Evolutionary conservation across 2,113 vertebrate species (phyloP), one percentile per base, ranked within the genome.

Genomic region (Ploceus nigricollis): DNA sequence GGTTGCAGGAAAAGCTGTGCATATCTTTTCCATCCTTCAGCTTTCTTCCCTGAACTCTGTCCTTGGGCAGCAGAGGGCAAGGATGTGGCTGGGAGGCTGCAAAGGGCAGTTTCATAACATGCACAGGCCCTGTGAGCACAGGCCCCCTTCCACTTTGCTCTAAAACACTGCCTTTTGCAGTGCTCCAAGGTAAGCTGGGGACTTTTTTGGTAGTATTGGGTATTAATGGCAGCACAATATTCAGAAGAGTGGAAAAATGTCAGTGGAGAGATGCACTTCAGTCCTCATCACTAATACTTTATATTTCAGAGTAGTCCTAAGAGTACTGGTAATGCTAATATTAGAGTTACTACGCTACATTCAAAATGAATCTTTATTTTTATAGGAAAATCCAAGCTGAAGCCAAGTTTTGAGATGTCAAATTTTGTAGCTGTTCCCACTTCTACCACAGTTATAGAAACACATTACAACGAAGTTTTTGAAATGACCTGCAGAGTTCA

Each of bases 321-420:
- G 56, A 12, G 75, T 70, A 53, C n/a, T 78, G 64, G 30, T 93
- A 84, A 78, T 0, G 6, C 3, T 75, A 84, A 57, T 78, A 50
- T 65, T 83, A 57, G 48, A 81, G 42, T 80, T 83, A 78, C 17
- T 90, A 35, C 64, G 72, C 68, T 90, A 68, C 44, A 75, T 90
- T 94, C 70, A 85, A 58, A 96, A 83, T 40, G 22, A 82, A 81
- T 80, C 63, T 80, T 90, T 94, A 71, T 84, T 95, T 95, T 83
- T 84, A 78, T 64, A 85, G 90, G 92, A 95, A 96, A 96, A 94
- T 94, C 40, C n/a, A 0, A 50, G 48, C 17, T 71, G 48, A 86
- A 87, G 92, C 92, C 96, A 96, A 87, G 76, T 71, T 96, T 77
- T 11, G 31, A 86, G 64, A 89, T 75, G 88, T 89, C 90, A 88